These are phyloP conservation scores for Oscheius sp. DNA, from an alignment of 2,888 invertebrate genomes.

Conservation along the genomic window DNA sequence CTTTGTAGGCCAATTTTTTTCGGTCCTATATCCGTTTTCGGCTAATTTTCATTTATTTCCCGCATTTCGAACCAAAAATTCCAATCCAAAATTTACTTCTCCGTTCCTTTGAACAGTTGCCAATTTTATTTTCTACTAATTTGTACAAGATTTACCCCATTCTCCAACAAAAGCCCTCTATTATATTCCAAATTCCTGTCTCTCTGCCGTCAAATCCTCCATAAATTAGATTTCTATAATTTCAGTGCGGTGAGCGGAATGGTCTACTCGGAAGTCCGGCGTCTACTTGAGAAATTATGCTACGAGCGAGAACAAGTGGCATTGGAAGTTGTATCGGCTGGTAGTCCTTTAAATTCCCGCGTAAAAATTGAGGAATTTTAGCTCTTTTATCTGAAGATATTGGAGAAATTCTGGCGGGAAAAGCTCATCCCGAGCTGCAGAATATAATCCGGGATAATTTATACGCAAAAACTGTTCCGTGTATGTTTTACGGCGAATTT, in stretches of 20 bases:
- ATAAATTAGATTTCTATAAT: background rate
- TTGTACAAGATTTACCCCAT: background rate
- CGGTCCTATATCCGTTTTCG: too few relatives aligned
- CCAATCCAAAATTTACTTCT: too few relatives aligned
- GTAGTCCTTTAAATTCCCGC: conserved; percentile 14
- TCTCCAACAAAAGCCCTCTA: background rate
- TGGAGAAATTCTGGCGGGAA: conserved; percentile 61
- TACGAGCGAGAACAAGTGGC: conserved; percentile 52
- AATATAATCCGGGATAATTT: conserved; percentile 80
- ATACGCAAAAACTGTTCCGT: conserved; percentile 79
- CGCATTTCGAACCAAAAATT: too few relatives aligned
- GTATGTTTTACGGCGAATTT: conserved; percentile 57
- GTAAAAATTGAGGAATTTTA: conserved; percentile 27
- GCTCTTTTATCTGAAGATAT: conserved; percentile 60
- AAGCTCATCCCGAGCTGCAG: conserved; percentile 76
- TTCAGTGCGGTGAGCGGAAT: conserved; percentile 56
- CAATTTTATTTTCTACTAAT: conserved; percentile 10
- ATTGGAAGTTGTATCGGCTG: conserved; percentile 57
- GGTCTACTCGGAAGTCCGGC: conserved; percentile 49
- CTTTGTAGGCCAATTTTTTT: too few relatives aligned
- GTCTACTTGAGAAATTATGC: conserved; percentile 49
- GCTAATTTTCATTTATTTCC: too few relatives aligned
- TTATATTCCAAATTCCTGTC: background rate
- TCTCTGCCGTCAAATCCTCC: background rate
- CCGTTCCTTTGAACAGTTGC: background rate